Conservation (phyloP, 2,797 vertebrate species). For the Ceryle rudis region DNA sequence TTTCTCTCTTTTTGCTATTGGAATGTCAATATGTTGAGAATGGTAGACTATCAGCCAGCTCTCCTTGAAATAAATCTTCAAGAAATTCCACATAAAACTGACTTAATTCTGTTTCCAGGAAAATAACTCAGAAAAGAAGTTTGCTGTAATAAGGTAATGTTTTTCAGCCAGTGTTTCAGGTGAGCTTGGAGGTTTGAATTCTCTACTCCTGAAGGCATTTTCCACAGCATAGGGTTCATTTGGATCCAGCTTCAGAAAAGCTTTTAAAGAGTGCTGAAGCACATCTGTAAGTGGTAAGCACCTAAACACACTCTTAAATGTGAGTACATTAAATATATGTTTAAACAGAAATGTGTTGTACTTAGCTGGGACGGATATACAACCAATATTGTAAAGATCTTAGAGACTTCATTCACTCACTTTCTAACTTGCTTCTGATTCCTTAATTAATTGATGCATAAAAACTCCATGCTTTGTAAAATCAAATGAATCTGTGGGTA, state of each 20-base stretch:
- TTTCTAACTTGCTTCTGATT: neutral
- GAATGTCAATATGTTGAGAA: neutral
- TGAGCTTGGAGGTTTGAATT: neutral
- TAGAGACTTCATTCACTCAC: neutral
- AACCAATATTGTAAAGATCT: neutral
- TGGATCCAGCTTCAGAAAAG: neutral
- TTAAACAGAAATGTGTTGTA: neutral
- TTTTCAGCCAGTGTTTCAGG: neutral
- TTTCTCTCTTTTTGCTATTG: constrained; percentile 6
- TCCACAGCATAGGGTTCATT: neutral
- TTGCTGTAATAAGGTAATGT: neutral
- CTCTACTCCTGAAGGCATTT: neutral
- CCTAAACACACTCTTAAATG: neutral
- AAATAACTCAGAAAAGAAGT: neutral
- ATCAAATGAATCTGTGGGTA: neutral
- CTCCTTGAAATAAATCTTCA: constrained; percentile 18
- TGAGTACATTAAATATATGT: neutral
- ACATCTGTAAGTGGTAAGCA: neutral
- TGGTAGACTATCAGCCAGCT: neutral
- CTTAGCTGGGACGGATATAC: neutral
- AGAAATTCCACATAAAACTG: neutral
- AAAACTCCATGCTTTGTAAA: neutral
- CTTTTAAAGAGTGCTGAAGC: neutral
- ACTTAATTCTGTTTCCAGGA: neutral
- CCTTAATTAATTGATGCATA: neutral